Conservation (phyloP, 1,140 invertebrate genomes). For the Andricus grossulariae region DNA sequence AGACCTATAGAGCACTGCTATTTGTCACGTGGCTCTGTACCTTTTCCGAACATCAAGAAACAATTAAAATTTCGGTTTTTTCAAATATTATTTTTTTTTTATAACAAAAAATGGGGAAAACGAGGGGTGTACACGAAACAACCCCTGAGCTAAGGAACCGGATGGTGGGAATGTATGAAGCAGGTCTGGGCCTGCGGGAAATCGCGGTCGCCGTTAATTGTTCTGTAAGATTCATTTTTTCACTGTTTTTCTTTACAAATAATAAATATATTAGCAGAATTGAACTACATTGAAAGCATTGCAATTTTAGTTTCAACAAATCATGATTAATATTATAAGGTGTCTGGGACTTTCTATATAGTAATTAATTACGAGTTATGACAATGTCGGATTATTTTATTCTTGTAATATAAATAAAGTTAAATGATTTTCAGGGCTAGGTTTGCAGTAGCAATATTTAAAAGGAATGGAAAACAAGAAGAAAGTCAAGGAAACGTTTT, state of each 20-base stretch:
- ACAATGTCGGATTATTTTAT: too few relatives aligned
- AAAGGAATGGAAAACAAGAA: too few relatives aligned
- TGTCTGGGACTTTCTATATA: too few relatives aligned
- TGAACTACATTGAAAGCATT: too few relatives aligned
- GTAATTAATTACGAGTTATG: too few relatives aligned
- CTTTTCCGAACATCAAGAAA: constrained; percentile 51
- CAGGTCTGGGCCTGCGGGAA: constrained; percentile 69
- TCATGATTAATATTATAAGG: too few relatives aligned
- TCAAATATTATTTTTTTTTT: neutral
- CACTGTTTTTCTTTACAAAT: constrained; percentile 31
- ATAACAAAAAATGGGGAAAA: constrained; percentile 68
- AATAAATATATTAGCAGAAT: neutral
- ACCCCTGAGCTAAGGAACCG: constrained; percentile 72
- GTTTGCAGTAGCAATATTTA: too few relatives aligned
- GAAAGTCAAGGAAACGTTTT: too few relatives aligned
- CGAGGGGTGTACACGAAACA: constrained; percentile 73
- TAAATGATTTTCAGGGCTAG: too few relatives aligned
- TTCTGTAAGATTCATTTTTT: constrained; percentile 60
- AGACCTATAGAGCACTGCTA: constrained; percentile 43
- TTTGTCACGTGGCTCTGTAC: constrained; percentile 58
- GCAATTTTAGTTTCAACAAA: too few relatives aligned
- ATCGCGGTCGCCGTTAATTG: constrained; percentile 72
- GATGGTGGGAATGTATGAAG: constrained; percentile 75
- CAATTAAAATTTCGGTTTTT: constrained; percentile 57
- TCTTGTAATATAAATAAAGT: too few relatives aligned